A percentile compares a stretch with the other conserved stretches of the same genome.
Evolutionary conservation across 92 coral and sea anemone species (phyloP).

Genomic region (Galaxea fascicularis): DNA sequence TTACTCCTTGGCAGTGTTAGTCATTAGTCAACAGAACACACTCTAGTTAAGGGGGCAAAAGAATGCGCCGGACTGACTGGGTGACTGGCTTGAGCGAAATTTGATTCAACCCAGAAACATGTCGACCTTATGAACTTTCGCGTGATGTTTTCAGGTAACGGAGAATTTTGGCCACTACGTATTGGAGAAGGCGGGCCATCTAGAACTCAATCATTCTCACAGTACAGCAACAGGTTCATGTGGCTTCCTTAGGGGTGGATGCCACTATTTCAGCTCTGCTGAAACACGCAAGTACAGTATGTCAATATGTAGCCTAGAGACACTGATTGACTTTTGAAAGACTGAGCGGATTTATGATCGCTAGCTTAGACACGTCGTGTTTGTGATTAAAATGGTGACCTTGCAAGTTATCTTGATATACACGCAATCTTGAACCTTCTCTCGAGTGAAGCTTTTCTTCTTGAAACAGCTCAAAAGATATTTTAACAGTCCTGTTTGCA

Average conservation of each 20-base stretch:
- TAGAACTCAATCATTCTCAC: conserved; percentile 14
- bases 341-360: conserved; percentile 38
- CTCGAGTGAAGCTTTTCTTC: conserved; percentile 28
- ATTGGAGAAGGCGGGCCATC: conserved; percentile 13
- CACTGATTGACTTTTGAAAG: conserved; percentile 17
- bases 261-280: conserved; percentile 7
- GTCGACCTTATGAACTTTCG: conserved; percentile 34
- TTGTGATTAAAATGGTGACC: conserved; percentile 30
- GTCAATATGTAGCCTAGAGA: conserved; percentile 22
- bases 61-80: conserved; percentile 22
- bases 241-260: not conserved
- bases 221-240: not conserved
- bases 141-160: conserved; percentile 37
- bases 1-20: not conserved
- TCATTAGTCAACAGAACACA: conserved; percentile 29
- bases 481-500: not conserved
- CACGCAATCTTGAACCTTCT: conserved; percentile 36
- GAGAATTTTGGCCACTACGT: not conserved
- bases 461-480: not conserved
- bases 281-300: conserved; percentile 28
- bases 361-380: conserved; percentile 50
- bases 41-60: conserved; percentile 4
- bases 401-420: not conserved
- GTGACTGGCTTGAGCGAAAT: conserved; percentile 11
- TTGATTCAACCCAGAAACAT: conserved; percentile 18